Conservation (phyloP, 2,797 vertebrate species). For the Syndactyla subalaris region DNA sequence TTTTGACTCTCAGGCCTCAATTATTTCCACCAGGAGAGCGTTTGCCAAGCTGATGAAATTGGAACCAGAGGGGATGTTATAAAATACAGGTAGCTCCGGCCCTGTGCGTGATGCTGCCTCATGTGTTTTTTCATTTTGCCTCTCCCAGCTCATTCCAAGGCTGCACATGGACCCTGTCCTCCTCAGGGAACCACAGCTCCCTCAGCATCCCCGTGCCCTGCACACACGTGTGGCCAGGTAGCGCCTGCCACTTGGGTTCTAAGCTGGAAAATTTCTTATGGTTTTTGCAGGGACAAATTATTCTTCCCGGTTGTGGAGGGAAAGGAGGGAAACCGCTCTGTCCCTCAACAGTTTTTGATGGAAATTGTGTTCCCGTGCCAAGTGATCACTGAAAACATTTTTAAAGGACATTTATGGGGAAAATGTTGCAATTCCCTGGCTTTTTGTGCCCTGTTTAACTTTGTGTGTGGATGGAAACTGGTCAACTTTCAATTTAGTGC, state of each 20-base stretch:
- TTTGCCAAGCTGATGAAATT: conserved; percentile 74
- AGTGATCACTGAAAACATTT: conserved; percentile 52
- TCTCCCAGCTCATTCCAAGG: conserved; percentile 13
- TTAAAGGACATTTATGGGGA: conserved; percentile 32
- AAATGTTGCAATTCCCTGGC: conserved; percentile 56
- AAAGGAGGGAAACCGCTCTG: conserved; percentile 41
- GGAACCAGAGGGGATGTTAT: conserved; percentile 66
- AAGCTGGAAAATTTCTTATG: conserved; percentile 37
- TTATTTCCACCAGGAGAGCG: conserved; percentile 62
- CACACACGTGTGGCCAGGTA: background rate
- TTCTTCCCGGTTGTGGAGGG: conserved; percentile 1
- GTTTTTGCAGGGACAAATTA: conserved; percentile 53
- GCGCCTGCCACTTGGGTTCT: background rate
- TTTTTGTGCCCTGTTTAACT: conserved; percentile 21
- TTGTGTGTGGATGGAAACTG: conserved; percentile 42
- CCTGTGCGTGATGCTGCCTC: conserved; percentile 42
- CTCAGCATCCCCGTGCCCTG: background rate
- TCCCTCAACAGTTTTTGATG: conserved; percentile 61
- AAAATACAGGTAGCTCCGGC: conserved; percentile 68
- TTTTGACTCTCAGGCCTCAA: conserved; percentile 73
- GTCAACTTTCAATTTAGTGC: conserved; percentile 46
- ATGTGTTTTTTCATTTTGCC: conserved; percentile 28
- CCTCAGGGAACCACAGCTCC: background rate
- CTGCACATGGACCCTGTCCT: background rate
- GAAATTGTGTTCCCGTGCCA: conserved; percentile 6